Conservation (phyloP, 1,140 invertebrate species). For the Drosophila cardini region DNA sequence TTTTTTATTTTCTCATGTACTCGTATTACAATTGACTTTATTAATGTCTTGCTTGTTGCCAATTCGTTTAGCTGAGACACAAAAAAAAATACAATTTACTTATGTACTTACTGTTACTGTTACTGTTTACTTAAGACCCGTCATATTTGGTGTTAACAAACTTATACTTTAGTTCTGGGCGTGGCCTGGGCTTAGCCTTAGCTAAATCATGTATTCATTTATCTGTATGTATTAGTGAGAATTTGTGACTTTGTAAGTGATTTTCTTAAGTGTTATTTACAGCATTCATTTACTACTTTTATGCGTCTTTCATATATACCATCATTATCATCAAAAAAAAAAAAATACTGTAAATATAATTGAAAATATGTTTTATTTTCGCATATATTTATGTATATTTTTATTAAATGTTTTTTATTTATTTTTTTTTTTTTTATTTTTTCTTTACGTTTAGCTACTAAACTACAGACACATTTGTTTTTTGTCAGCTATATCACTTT, state of each 20-base stretch:
- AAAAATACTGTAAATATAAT: slow-evolving; percentile 2
- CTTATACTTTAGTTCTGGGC: slow-evolving; percentile 59
- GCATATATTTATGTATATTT: not conserved
- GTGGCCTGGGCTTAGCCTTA: slow-evolving; percentile 22
- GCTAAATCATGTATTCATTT: slow-evolving; percentile 21
- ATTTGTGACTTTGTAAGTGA: slow-evolving; percentile 31
- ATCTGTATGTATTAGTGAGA: slow-evolving; percentile 18
- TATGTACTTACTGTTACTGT: slow-evolving; percentile 52
- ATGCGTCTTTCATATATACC: slow-evolving; percentile 28
- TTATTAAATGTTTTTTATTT: slow-evolving; percentile 18
- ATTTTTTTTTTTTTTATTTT: slow-evolving; percentile 18
- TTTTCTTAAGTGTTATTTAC: slow-evolving; percentile 69
- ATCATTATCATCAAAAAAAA: slow-evolving; percentile 22
- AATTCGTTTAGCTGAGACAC: slow-evolving; percentile 19
- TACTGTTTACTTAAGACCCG: slow-evolving; percentile 76
- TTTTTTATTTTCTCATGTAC: slow-evolving; percentile 30
- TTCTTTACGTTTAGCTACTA: slow-evolving; percentile 72
- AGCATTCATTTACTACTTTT: slow-evolving; percentile 33
- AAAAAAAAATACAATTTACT: slow-evolving; percentile 41
- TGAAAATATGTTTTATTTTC: slow-evolving; percentile 13
- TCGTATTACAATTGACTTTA: slow-evolving; percentile 73
- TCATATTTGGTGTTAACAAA: slow-evolving; percentile 72
- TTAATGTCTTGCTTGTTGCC: slow-evolving; percentile 44
- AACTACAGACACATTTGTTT: slow-evolving; percentile 79
- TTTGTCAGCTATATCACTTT: slow-evolving; percentile 82